Base-by-base conservation (phyloP, 2,797 vertebrate species). In the Streptopelia turtur region DNA sequence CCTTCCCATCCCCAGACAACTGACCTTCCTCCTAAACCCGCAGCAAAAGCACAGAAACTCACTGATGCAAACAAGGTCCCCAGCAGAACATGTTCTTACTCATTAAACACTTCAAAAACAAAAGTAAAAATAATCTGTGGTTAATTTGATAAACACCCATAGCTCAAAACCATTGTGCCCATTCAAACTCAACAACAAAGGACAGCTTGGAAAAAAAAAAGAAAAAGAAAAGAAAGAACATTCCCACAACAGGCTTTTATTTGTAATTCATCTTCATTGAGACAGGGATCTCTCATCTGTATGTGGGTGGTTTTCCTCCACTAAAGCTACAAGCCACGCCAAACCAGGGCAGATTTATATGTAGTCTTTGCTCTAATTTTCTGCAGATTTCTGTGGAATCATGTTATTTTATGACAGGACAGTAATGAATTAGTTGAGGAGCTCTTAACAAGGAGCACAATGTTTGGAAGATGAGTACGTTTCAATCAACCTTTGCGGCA, bases 331-430 rank as follows among this genome's bases (percentile, higher is more conserved):
- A 91, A 89, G 63, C 64, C 89, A 56, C 22, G 83, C 76, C 43
- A 82, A 87, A 91, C 64, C 60, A 35, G n/a, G 74, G 83, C 68
- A 65, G 82, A 91, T 88, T 96, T 92, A 50, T 81, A 50, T 60
- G 50, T 47, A 94, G 76, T 31, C 9, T 35, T 61, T 91, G 20
- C 87, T 52, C 79, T 96, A 53, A 96, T 86, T 78, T 74, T 76
- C 83, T 91, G 91, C 91, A 97, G 94, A 83, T 96, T 97, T 95
- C 93, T 84, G 87, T 39, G 21, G 71, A 90, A 80, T 37, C 52
- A 22, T 28, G 72, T 74, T 90, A 70, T n/a, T 89, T 82, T 52
- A 31, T 11, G 64, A 65, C 12, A 57, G 89, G 76, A 71, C 72
- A 93, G 77, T 16, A 79, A 45, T 15, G 81, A 57, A 60, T 23